Evolutionary conservation across 2,888 invertebrate genomes (phyloP).

Genomic region (Nymphalis urticae): DNA sequence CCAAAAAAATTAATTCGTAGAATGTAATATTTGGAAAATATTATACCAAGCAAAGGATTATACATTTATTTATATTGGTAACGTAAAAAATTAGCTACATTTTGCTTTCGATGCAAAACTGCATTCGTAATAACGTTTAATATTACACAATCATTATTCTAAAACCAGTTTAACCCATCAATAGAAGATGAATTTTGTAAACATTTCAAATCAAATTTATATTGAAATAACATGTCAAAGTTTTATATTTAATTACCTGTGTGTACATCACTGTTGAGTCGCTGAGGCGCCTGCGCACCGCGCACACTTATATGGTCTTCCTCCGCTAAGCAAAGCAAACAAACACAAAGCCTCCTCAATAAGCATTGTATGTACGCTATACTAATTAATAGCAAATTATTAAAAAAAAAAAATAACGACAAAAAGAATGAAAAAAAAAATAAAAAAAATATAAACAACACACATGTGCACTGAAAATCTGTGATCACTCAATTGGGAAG

Average conservation of each 20-base stretch:
- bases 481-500: neutral
- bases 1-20: conserved; percentile 36
- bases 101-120: too few relatives aligned
- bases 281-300: conserved; percentile 57
- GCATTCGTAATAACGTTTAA: too few relatives aligned
- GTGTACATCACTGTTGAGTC: conserved; percentile 54
- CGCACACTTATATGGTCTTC: conserved; percentile 85
- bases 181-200: too few relatives aligned
- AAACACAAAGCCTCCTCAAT: conserved; percentile 34
- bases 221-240: conserved; percentile 25
- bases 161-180: too few relatives aligned
- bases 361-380: conserved; percentile 37
- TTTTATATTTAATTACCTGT: conserved; percentile 63
- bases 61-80: too few relatives aligned
- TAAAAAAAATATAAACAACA: neutral
- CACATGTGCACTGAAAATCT: neutral
- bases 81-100: too few relatives aligned
- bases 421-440: neutral
- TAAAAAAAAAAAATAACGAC: conserved; percentile 4
- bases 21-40: too few relatives aligned
- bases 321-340: conserved; percentile 83
- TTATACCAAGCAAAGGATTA: too few relatives aligned
- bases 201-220: too few relatives aligned
- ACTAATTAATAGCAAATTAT: conserved; percentile 27
- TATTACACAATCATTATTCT: too few relatives aligned